These are phyloP conservation scores for Holcopasites calliopsidis DNA, from an alignment of 1,140 invertebrate species.

Conservation along the genomic window DNA sequence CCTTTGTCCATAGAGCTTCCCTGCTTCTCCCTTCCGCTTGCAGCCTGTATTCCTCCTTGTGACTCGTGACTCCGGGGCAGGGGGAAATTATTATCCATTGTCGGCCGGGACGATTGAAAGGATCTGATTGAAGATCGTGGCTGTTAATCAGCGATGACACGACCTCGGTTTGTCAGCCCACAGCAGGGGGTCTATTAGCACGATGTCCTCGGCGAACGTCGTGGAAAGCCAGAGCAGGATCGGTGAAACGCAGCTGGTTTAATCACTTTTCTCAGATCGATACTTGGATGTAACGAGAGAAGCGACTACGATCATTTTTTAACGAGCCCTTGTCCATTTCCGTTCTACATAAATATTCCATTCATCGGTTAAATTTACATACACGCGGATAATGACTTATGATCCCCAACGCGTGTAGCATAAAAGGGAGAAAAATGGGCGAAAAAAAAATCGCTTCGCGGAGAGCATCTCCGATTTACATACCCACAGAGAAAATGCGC, in stretches of 20 bases:
- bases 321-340: too few species aligned
- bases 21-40: too few species aligned
- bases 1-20: neutral
- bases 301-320: too few species aligned
- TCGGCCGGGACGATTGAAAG: neutral
- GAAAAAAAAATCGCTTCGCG: neutral
- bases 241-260: neutral
- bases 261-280: neutral
- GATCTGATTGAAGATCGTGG: neutral
- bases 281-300: neutral
- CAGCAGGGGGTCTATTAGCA: neutral
- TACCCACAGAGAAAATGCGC: too few species aligned
- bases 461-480: neutral
- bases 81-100: conserved; percentile 10
- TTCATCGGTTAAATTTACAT: neutral
- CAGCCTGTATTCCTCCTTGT: neutral
- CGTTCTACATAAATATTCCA: too few species aligned
- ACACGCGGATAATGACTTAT: neutral
- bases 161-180: neutral
- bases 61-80: neutral
- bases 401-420: neutral
- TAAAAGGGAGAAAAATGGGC: neutral
- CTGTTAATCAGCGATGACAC: conserved; percentile 5
- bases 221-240: neutral
- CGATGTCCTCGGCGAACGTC: neutral